phyloP scores from a whole-genome alignment of 2,888 invertebrate genomes.

The Copidosoma aretas region DNA sequence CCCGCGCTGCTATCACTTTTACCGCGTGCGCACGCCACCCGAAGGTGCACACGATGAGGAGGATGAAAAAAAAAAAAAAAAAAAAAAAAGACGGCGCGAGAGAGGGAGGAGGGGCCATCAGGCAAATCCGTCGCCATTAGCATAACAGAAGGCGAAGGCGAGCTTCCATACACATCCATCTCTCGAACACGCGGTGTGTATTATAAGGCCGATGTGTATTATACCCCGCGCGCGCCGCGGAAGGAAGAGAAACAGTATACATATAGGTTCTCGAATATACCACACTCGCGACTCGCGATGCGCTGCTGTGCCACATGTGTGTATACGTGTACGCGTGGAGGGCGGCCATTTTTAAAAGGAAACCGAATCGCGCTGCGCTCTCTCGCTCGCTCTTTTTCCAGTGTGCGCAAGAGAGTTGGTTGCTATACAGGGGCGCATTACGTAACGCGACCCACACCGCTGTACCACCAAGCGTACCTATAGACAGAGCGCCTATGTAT shows the following conservation, averaged over 20 bases:
- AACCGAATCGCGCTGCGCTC: constrained; percentile 43
- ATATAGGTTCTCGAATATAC: no score
- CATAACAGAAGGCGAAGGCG: background rate
- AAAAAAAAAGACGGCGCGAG: no score
- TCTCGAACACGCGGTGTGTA: background rate
- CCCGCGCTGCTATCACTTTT: no score
- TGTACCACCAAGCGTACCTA: no score
- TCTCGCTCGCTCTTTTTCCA: constrained; percentile 18
- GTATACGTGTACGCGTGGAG: no score
- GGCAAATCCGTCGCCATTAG: background rate
- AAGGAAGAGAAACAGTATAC: no score
- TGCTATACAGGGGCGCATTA: background rate
- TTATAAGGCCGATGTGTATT: no score
- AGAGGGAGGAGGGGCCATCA: background rate
- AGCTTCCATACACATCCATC: background rate
- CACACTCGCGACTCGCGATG: no score
- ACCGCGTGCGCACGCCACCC: no score
- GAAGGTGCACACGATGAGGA: background rate
- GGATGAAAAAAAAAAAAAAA: background rate
- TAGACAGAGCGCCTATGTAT: no score
- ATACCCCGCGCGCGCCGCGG: no score
- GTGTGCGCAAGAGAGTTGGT: background rate
- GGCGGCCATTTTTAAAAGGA: constrained; percentile 53
- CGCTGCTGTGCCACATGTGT: no score
- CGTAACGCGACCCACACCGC: background rate